A percentile compares a stretch with the other conserved stretches of the same genome.
Conservation (phyloP, 1,140 invertebrate genomes). For the Goniozus legneri region DNA sequence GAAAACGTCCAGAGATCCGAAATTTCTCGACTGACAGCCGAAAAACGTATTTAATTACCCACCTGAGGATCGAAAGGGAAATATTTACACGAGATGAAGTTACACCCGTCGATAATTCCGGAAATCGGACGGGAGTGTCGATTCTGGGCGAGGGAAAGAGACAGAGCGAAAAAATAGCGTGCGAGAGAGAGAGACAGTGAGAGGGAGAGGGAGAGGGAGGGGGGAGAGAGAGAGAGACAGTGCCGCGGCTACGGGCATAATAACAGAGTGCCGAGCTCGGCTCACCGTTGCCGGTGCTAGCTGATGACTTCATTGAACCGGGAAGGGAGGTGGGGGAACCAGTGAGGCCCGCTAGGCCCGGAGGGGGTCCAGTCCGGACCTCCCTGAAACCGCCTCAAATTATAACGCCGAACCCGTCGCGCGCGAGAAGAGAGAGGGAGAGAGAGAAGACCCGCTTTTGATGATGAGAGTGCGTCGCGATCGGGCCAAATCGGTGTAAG, state of each 20-base stretch:
- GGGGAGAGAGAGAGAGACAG: conserved; percentile 28
- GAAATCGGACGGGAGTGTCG: no score
- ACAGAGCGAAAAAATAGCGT: conserved; percentile 4
- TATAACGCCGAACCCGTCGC: conserved; percentile 44
- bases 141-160: conserved; percentile 6
- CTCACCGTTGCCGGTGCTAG: conserved; percentile 44
- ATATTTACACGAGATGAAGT: no score
- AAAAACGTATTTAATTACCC: no score
- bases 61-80: no score
- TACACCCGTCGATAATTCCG: no score
- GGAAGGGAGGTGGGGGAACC: no score
- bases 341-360: conserved; percentile 28
- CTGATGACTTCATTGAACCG: conserved; percentile 56
- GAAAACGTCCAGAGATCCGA: no score
- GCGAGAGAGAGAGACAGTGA: conserved; percentile 17
- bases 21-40: no score
- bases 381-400: conserved; percentile 56
- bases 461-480: no score
- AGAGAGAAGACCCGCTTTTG: conserved; percentile 44
- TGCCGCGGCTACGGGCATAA: conserved; percentile 52
- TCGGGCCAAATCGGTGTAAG: no score
- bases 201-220: conserved; percentile 4
- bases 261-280: conserved; percentile 50
- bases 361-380: conserved; percentile 44
- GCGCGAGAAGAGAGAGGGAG: no score